Evolutionary conservation across 1,140 invertebrate genomes (phyloP).

Genomic region (Manduca sexta): DNA sequence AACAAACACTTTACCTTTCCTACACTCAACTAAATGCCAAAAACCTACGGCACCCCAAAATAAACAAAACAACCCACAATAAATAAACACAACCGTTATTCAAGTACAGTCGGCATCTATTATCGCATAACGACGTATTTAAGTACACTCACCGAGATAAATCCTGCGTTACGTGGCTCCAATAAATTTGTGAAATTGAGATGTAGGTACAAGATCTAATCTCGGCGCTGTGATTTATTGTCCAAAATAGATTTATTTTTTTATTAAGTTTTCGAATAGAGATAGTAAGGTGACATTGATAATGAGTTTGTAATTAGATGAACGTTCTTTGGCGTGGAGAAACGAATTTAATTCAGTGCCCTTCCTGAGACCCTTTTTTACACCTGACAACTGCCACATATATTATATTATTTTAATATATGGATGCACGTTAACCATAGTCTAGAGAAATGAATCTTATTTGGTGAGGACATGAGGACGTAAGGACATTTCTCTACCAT

Average conservation of each 20-base stretch:
- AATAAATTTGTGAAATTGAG: conserved; percentile 67
- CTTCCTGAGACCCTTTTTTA: too few species aligned
- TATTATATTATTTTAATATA: too few species aligned
- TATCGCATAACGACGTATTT: conserved; percentile 52
- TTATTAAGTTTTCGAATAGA: not conserved
- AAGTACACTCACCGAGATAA: conserved; percentile 48
- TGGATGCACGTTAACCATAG: too few species aligned
- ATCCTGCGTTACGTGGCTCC: conserved; percentile 38
- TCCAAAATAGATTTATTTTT: not conserved
- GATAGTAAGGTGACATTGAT: not conserved
- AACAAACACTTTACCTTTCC: too few species aligned
- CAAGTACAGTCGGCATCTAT: conserved; percentile 27
- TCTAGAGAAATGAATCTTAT: too few species aligned
- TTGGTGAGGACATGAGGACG: too few species aligned
- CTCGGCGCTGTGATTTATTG: conserved; percentile 11
- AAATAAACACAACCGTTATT: conserved; percentile 29
- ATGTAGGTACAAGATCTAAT: conserved; percentile 62
- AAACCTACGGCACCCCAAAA: not conserved
- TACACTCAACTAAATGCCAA: too few species aligned
- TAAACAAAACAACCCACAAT: conserved; percentile 38
- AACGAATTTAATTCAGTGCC: too few species aligned
- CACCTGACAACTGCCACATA: too few species aligned
- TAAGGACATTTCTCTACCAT: too few species aligned
- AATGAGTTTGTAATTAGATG: not conserved
- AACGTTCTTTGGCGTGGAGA: too few species aligned